Evolutionary conservation across 2,113 vertebrate genomes (phyloP), one percentile per base, ranked within the genome.

Genomic region (Camelus bactrianus): DNA sequence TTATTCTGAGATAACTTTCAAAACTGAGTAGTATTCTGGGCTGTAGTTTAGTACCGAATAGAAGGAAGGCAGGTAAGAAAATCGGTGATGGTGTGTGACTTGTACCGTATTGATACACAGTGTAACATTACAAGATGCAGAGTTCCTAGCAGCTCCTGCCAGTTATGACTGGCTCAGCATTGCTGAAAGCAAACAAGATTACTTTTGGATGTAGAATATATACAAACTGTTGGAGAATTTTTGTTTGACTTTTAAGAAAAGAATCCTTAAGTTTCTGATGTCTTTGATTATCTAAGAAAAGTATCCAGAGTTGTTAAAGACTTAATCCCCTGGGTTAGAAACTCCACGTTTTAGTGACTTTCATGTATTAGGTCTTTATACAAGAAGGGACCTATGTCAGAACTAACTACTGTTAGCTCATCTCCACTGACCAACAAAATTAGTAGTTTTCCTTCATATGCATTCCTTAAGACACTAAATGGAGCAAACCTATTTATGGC

Each of bases 261-360:
- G 64, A 94, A 82, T 96, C 91, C 75, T 97, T 96, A 97, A 96
- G 46, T 88, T 97, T 80, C 77, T 90, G 67, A 84, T 76, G 32
- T 73, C 86, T 97, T 76, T 93, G 97, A 54, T 98, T 94, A 94
- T 97, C 46, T 97, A 94, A 97, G 95, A 96, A 88, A 97, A 97
- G 94, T 84, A 98, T 85, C 94, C 42, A 54, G 8, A 97, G 82
- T 97, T 96, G 92, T 97, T 95, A 89, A 98, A 97, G 60, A 97
- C 75, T 88, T 97, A 94, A 92, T 95, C 85, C 24, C 76, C 56
- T 19, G 0, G 93, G 76, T 97, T 98, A 90, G 91, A 81, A 98
- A 82, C 62, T 85, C 24, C 60, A 38, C 19, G 82, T 91, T 91
- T 97, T 91, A 67, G 19, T 89, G 54, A 75, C n/a, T 93, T 94